Evolutionary conservation across 1,140 invertebrate genomes (phyloP), one percentile per base, ranked within the genome.

Genomic region (Drosophila sechellia): DNA sequence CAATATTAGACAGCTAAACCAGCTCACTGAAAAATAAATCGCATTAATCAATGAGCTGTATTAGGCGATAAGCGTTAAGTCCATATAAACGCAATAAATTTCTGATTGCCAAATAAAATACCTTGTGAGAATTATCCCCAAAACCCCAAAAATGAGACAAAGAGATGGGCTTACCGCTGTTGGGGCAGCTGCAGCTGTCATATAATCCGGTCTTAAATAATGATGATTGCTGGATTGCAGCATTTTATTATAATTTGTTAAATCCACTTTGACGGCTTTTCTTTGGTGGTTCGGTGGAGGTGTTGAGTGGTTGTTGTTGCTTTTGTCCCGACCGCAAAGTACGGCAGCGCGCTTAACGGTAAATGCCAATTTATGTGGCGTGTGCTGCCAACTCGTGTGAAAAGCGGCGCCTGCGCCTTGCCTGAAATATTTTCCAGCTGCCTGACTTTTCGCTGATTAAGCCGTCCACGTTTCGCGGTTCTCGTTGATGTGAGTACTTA

Each of bases 161-260:
- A 66, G 13, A 37, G 42, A 60, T 53, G 31, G n/a, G 93, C 96
- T 95, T 94, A 98, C 97, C 94, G 97, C 97, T 48, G 96, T 97
- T 63, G 97, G 96, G 74, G 97, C 93, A 77, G 83, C 63, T 27
- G 97, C 96, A 79, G 97, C 96, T 84, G 96, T 96, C 91, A 98
- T 94, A 93, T 98, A 98, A 93, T 98, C 97, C 94, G 97, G 97
- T 93, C 96, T 94, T 90, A 98, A 94, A 93, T 98, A 98, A 94
- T 98, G 97, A 73, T 94, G 97, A 75, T 94, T 94, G 91, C 95
- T 96, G 85, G 95, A 96, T 90, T 96, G 96, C 94, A 97, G 94
- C 96, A 97, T 97, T 81, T 93, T 94, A 75, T 90, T 92, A 77
- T 92, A 92, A 78, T 92, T 92, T 84, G 91, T 91, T 92, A 92